These are phyloP conservation scores for Aegithalos caudatus DNA, from an alignment of 2,113 vertebrate genomes.

Conservation along the genomic window DNA sequence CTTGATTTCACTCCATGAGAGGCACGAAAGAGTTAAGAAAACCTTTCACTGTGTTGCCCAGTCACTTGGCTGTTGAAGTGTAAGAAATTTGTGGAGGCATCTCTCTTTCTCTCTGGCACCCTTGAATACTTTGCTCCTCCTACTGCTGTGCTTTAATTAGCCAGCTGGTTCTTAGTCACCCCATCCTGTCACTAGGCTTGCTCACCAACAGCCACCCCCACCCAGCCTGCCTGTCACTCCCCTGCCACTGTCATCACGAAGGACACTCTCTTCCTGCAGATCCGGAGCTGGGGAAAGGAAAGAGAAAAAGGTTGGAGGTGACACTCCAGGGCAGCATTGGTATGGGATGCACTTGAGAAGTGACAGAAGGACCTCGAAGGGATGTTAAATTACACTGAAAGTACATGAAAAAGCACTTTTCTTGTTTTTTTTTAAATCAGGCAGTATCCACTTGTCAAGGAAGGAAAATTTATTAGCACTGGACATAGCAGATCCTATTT, in stretches of 20 bases:
- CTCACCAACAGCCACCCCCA: conserved; percentile 41
- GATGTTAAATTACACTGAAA: neutral
- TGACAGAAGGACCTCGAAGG: neutral
- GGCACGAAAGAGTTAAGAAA: neutral
- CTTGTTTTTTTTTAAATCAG: neutral
- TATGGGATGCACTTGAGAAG: neutral
- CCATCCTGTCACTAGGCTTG: conserved; percentile 38
- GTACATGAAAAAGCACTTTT: neutral
- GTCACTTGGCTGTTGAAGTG: neutral
- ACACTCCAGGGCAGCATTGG: neutral
- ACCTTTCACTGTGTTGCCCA: neutral
- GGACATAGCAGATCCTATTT: neutral
- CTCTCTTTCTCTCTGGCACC: neutral
- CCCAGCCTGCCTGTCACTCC: conserved; percentile 42
- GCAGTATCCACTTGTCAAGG: neutral
- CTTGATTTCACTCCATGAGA: neutral
- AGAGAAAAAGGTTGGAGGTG: neutral
- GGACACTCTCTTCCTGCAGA: neutral
- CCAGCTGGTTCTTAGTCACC: conserved; percentile 50
- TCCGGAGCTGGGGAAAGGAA: neutral
- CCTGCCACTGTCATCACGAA: neutral
- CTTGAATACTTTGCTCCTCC: conserved; percentile 62
- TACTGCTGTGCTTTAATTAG: conserved; percentile 60
- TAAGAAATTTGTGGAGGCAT: conserved; percentile 22
- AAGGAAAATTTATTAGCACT: conserved; percentile 1